Evolutionary conservation across 1,140 invertebrate genomes (phyloP).

Genomic region (Conus betulinus): DNA sequence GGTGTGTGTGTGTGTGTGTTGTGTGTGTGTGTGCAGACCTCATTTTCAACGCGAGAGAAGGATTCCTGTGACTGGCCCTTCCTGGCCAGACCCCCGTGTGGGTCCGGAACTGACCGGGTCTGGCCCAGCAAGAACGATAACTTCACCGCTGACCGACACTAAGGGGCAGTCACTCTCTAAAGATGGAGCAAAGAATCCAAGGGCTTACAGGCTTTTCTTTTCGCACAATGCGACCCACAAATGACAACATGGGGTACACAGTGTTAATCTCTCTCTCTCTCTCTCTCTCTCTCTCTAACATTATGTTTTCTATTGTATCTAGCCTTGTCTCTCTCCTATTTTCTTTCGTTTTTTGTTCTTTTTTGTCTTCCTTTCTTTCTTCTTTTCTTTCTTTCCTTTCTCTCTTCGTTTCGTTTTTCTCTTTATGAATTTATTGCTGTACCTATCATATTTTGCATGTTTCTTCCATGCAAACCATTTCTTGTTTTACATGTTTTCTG

Average conservation of each 20-base stretch:
- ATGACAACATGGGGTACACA: too few relatives aligned
- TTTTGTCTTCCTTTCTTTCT: not conserved
- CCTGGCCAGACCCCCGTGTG: constrained; percentile 43
- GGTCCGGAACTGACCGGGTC: constrained; percentile 33
- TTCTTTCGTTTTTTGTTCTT: constrained; percentile 33
- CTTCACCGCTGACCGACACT: not conserved
- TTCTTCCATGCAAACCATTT: not conserved
- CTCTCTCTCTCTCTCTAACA: constrained; percentile 38
- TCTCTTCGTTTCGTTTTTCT: not conserved
- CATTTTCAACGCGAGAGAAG: constrained; percentile 47
- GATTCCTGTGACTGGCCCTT: constrained; percentile 51
- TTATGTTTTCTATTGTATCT: constrained; percentile 35
- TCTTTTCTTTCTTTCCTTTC: not conserved
- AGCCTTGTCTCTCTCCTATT: constrained; percentile 25
- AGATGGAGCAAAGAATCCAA: too few relatives aligned
- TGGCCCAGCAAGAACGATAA: constrained; percentile 29
- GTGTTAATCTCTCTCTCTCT: constrained; percentile 33
- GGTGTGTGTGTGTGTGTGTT: too few relatives aligned
- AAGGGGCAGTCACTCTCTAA: not conserved
- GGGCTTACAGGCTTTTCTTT: too few relatives aligned
- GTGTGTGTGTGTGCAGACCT: constrained; percentile 24
- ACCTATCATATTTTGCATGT: not conserved
- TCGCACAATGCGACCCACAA: too few relatives aligned
- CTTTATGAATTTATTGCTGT: not conserved
- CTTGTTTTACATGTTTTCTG: too few relatives aligned